Evolutionary conservation across 2,888 invertebrate species (phyloP).

Genomic region (Exephanes ischioxanthus): DNA sequence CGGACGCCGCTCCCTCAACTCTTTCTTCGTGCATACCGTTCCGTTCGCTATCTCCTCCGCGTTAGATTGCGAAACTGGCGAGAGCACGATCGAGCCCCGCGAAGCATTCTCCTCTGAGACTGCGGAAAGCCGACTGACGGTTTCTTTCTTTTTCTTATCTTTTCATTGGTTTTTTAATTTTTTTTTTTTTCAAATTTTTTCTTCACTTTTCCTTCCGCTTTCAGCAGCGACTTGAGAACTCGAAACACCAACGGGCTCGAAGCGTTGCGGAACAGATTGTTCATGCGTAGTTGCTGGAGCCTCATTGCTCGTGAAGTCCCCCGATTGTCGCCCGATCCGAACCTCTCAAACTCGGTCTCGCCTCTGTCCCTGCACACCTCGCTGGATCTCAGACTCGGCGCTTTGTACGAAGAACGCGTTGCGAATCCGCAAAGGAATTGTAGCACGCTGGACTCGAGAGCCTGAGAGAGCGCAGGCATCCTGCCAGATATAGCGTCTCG

Average conservation of each 20-base stretch:
- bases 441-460: conserved; percentile 55
- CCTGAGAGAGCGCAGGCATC: conserved; percentile 46
- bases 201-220: not conserved
- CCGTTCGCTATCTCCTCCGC: conserved; percentile 27
- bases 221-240: conserved; percentile 24
- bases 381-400: conserved; percentile 52
- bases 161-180: not conserved
- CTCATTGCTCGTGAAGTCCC: conserved; percentile 53
- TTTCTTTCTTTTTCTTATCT: conserved; percentile 7
- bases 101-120: conserved; percentile 58
- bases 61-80: conserved; percentile 45
- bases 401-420: conserved; percentile 3
- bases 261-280: conserved; percentile 50
- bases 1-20: conserved; percentile 7
- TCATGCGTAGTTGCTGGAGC: conserved; percentile 30
- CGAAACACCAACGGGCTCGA: conserved; percentile 25
- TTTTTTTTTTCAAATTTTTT: conserved; percentile 6
- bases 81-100: conserved; percentile 30
- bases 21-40: conserved; percentile 10
- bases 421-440: conserved; percentile 44
- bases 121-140: conserved; percentile 35
- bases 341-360: conserved; percentile 45
- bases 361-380: conserved; percentile 51
- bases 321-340: conserved; percentile 33
- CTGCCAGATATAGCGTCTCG: conserved; percentile 59